phyloP scores from a whole-genome alignment of 2,113 vertebrate species.

The Myrmophylax atrothorax region DNA sequence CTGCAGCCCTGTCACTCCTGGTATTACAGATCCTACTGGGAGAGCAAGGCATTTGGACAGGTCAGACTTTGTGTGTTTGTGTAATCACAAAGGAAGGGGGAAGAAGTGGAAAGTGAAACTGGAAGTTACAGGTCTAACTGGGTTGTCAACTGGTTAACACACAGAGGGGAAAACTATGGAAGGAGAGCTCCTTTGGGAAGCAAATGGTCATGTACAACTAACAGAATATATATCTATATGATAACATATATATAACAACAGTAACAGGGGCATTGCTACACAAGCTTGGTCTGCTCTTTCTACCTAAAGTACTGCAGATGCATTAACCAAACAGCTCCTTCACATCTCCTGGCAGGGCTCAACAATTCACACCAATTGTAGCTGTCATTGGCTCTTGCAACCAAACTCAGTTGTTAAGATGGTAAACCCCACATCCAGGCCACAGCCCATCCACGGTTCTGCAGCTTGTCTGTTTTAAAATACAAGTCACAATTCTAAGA shows the following conservation, averaged over 20 bases:
- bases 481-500: not conserved
- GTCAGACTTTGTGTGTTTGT: not conserved
- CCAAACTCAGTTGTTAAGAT: not conserved
- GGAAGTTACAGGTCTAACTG: not conserved
- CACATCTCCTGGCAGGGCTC: not conserved
- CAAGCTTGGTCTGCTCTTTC: not conserved
- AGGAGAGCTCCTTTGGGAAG: not conserved
- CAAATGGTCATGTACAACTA: not conserved
- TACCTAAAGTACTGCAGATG: not conserved
- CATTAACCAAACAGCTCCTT: not conserved
- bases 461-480: not conserved
- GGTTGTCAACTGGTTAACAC: too few species aligned
- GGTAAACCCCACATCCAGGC: not conserved
- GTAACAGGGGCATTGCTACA: not conserved
- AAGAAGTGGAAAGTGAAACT: not conserved
- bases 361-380: not conserved
- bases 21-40: not conserved
- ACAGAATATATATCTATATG: too few species aligned
- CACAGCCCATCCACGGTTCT: not conserved
- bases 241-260: not conserved
- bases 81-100: not conserved
- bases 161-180: accelerated
- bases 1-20: not conserved
- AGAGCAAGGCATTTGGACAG: not conserved
- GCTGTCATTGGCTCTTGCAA: not conserved